phyloP scores from a whole-genome alignment of 2,888 invertebrate genomes.

The Dolichopus griseipennis region DNA sequence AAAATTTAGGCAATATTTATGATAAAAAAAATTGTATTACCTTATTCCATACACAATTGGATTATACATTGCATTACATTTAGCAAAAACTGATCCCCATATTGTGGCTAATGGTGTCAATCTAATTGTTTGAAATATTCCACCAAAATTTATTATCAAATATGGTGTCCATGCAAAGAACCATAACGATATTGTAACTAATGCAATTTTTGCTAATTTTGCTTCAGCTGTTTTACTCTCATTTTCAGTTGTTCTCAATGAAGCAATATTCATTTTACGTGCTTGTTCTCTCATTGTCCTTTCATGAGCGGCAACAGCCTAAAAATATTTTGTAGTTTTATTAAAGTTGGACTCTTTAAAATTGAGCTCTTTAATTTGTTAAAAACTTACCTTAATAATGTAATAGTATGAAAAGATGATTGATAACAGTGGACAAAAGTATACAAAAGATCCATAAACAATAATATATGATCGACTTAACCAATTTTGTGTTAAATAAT shows the following conservation, averaged over 20 bases:
- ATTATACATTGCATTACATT: conserved; percentile 84
- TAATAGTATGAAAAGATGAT: conserved; percentile 52
- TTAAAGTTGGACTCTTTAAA: background rate
- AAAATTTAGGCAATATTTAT: too few relatives aligned
- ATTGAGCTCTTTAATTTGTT: conserved; percentile 2
- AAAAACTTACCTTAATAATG: conserved; percentile 46
- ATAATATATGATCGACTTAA: conserved; percentile 45
- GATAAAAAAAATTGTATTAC: conserved; percentile 39
- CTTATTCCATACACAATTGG: conserved; percentile 87
- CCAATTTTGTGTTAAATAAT: conserved; percentile 46
- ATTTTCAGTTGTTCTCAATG: conserved; percentile 45
- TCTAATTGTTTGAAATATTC: conserved; percentile 45
- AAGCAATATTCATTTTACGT: conserved; percentile 53
- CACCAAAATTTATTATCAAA: conserved; percentile 48
- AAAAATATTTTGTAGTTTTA: conserved; percentile 39
- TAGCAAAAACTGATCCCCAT: conserved; percentile 83
- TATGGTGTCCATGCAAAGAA: conserved; percentile 58
- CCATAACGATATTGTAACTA: conserved; percentile 53
- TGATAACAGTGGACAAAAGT: conserved; percentile 45
- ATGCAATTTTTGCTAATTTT: conserved; percentile 50
- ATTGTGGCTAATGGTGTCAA: conserved; percentile 49
- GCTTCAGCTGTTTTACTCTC: conserved; percentile 45
- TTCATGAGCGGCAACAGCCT: conserved; percentile 49
- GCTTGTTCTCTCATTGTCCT: conserved; percentile 49
- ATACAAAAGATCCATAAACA: conserved; percentile 44